Evolutionary conservation across 1,140 invertebrate genomes (phyloP), one percentile per base, ranked within the genome.

Genomic region (Drosophila fuyamai): DNA sequence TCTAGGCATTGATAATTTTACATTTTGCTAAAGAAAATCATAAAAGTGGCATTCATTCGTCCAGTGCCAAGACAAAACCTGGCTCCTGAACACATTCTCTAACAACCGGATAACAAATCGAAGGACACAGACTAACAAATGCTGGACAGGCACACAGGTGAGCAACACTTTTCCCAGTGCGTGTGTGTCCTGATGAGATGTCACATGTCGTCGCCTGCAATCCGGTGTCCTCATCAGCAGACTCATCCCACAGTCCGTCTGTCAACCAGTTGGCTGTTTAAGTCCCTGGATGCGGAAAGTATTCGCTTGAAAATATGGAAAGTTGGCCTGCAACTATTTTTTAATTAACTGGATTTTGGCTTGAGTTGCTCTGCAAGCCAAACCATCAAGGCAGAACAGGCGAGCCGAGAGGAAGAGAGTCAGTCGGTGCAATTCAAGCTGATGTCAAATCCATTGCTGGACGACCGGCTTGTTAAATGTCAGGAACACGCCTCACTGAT

Each of bases 321-420:
- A 72, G 73, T 81, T 84, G 63, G 77, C 46, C 62, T 60, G 62
- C 63, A 84, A 85, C 79, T 58, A 81, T 84, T 84, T 84, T 84
- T 85, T 85, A 85, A 84, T 85, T 84, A 84, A 84, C 84, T 72
- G 76, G 65, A 84, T 80, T 84, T 80, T 55, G 66, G 58, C 53
- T 41, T 35, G 55, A 63, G 59, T 40, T 44, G 27, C 35, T 35
- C 32, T 18, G 38, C 7, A 27, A 32, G 29, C 18, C 54, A 41
- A 40, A 16, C 14, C 35, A 27, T 41, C 59, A 32, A 38, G 40
- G 16, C 40, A 13, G 10, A 56, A 27, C 12, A 32, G 38, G 23
- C 9, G 36, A 8, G 56, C n/a, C 27, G 62, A 46, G 38, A 43
- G 54, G 41, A n/a, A 46, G n/a, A 29, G 6, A 61, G 41, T 56